These are phyloP conservation scores for Pitangus sulphuratus DNA, from an alignment of 2,797 vertebrate species.

Conservation along the genomic window DNA sequence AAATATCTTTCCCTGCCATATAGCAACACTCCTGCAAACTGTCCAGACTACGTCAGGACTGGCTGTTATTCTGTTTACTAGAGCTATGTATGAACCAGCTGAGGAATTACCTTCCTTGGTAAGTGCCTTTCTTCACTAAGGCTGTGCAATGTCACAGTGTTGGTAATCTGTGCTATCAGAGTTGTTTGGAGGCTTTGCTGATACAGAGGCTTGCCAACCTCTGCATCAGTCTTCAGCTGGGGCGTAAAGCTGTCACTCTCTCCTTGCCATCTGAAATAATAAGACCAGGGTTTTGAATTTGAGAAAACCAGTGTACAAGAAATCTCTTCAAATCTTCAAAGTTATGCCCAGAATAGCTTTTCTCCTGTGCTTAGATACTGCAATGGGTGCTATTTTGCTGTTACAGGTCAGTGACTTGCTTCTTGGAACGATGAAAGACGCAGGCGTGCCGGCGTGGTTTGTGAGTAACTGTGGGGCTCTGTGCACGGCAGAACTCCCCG, in stretches of 20 bases:
- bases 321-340: not conserved
- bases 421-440: constrained; percentile 42
- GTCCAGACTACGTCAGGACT: constrained; percentile 91
- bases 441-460: constrained; percentile 82
- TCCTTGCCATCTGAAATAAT: rapidly evolving
- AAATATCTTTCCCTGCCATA: not conserved
- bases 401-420: constrained; percentile 85
- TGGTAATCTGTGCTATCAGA: rapidly evolving
- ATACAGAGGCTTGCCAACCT: not conserved
- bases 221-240: not conserved
- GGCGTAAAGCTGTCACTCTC: not conserved
- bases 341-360: not conserved
- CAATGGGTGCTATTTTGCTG: not conserved
- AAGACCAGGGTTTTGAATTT: not conserved
- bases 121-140: constrained; percentile 65
- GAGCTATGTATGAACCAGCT: constrained; percentile 81
- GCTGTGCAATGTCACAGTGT: not conserved
- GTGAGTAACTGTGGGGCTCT: constrained; percentile 75
- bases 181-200: not conserved
- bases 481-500: constrained; percentile 67
- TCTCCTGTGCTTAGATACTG: not conserved
- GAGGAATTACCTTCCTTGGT: constrained; percentile 85
- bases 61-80: constrained; percentile 86
- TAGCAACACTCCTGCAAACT: constrained; percentile 89
- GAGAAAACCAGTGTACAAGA: not conserved